A percentile compares a stretch with the other conserved stretches of the same genome.
Conservation (phyloP, 2,113 vertebrate genomes). For the Peromyscus maniculatus region DNA sequence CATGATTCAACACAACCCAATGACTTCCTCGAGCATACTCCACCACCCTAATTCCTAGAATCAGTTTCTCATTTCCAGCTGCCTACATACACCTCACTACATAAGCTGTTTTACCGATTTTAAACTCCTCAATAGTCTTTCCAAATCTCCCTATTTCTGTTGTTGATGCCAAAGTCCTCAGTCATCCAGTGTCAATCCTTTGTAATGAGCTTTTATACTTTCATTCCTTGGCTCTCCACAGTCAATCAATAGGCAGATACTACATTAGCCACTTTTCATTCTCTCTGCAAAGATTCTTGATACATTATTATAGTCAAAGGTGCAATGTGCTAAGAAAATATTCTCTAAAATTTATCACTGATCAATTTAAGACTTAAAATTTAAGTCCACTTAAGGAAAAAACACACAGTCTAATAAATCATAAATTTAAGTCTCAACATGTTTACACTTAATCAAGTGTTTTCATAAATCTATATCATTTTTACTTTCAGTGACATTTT, state of each 20-base stretch:
- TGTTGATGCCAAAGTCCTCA: not conserved
- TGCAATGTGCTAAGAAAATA: not conserved
- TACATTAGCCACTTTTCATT: not conserved
- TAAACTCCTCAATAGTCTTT: not conserved
- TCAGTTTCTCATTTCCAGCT: not conserved
- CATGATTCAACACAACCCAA: not conserved
- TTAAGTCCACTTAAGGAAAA: not conserved
- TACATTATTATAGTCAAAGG: not conserved
- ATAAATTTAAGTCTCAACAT: not conserved
- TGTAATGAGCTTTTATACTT: not conserved
- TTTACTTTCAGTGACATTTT: constrained; percentile 2
- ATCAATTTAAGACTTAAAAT: not conserved
- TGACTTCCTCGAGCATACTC: not conserved
- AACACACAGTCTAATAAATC: not conserved
- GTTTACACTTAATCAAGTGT: not conserved
- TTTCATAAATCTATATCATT: not conserved
- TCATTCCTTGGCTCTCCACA: not conserved
- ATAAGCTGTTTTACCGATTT: not conserved
- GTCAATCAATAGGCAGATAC: not conserved
- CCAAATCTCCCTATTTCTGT: not conserved
- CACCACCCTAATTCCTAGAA: not conserved
- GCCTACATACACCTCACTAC: not conserved
- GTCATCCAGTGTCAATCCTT: not conserved
- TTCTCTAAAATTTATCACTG: not conserved
- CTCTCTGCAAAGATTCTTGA: not conserved